Evolutionary conservation across 1,140 invertebrate species (phyloP).

Genomic region (Cheumatopsyche charites): DNA sequence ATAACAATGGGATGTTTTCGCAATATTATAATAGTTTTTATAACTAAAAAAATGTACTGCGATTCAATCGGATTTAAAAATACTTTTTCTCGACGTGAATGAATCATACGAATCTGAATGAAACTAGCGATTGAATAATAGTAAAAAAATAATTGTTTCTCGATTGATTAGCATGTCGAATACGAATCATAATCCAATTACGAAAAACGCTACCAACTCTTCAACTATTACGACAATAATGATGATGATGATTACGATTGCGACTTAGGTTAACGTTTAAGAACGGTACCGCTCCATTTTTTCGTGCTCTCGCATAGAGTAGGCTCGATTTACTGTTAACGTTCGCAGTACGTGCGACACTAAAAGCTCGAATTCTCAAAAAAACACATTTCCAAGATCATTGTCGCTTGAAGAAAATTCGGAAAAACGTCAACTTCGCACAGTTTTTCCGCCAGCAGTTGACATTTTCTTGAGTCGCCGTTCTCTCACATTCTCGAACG

Average conservation of each 20-base stretch:
- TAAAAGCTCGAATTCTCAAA: not conserved
- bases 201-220: not conserved
- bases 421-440: conserved; percentile 10
- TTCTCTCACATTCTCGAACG: not conserved
- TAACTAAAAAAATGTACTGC: too few relatives aligned
- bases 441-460: not conserved
- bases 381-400: not conserved
- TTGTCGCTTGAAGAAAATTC: conserved; percentile 6
- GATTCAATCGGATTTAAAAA: too few relatives aligned
- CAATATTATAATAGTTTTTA: too few relatives aligned
- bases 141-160: not conserved
- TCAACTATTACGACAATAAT: not conserved
- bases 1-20: too few relatives aligned
- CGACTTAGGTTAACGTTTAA: not conserved
- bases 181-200: not conserved
- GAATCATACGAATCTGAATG: too few relatives aligned
- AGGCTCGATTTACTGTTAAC: not conserved
- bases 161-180: not conserved
- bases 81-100: too few relatives aligned
- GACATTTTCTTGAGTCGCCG: too few relatives aligned
- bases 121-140: too few relatives aligned
- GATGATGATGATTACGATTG: conserved; percentile 8
- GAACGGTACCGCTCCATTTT: conserved; percentile 20
- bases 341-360: not conserved
- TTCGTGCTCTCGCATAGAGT: not conserved